Percentiles rank a stretch among this genome's conserved stretches.
phyloP scores from a whole-genome alignment of 1,140 invertebrate species.

The Neodiprion pinetum region DNA sequence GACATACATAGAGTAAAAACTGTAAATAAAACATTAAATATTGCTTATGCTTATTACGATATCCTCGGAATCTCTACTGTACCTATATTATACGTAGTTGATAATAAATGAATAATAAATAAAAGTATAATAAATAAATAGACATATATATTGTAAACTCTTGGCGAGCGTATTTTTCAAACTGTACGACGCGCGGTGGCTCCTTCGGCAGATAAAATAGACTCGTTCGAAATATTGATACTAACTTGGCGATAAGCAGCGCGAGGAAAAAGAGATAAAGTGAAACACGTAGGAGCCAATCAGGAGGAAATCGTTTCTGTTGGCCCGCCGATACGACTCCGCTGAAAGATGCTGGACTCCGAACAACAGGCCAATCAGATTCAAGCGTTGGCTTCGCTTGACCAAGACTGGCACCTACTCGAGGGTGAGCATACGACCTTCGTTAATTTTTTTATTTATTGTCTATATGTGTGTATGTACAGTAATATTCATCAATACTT shows the following conservation, averaged over 20 bases:
- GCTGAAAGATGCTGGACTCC: conserved; percentile 45
- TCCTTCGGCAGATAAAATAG: neutral
- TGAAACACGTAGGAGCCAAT: neutral
- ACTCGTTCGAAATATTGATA: neutral
- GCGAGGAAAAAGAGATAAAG: neutral
- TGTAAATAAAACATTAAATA: too few species aligned
- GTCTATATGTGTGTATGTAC: too few species aligned
- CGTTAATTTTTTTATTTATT: conserved; percentile 10
- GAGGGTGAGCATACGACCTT: conserved; percentile 50
- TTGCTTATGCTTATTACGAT: too few species aligned
- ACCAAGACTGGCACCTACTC: conserved; percentile 52
- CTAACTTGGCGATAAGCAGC: neutral
- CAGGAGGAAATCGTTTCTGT: neutral
- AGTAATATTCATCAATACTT: too few species aligned
- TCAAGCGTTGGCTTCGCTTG: conserved; percentile 44
- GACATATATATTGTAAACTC: too few species aligned
- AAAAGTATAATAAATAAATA: too few species aligned
- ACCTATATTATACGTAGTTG: too few species aligned
- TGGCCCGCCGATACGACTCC: neutral
- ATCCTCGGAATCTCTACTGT: too few species aligned
- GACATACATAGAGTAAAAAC: too few species aligned
- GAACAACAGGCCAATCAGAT: conserved; percentile 51
- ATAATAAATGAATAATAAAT: too few species aligned
- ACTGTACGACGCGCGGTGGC: neutral
- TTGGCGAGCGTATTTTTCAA: too few species aligned